These are phyloP conservation scores for Tenthredo notha DNA, from an alignment of 2,888 invertebrate species.

Conservation along the genomic window DNA sequence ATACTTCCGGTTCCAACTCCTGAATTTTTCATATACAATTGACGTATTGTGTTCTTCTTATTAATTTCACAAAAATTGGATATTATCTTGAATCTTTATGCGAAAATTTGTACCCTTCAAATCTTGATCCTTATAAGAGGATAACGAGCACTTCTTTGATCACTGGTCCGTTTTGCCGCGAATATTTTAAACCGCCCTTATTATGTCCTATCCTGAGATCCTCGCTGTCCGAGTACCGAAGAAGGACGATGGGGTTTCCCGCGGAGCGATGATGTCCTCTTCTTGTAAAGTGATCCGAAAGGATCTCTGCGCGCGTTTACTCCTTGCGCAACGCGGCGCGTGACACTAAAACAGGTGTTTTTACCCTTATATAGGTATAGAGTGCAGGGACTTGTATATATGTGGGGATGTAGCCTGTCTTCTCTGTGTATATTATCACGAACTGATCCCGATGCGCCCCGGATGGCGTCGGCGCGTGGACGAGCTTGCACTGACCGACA, in stretches of 20 bases:
- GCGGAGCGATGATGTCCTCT: slow-evolving; percentile 1
- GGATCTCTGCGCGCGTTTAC: slow-evolving; percentile 30
- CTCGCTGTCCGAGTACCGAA: slow-evolving; percentile 24
- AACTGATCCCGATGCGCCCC: slow-evolving; percentile 62
- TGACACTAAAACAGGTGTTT: slow-evolving; percentile 23
- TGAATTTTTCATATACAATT: neutral
- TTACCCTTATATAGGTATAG: neutral
- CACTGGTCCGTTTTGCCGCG: neutral
- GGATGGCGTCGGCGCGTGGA: slow-evolving; percentile 68
- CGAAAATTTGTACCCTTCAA: neutral
- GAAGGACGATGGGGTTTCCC: neutral
- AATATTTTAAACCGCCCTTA: neutral
- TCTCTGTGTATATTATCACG: neutral
- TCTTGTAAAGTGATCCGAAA: neutral
- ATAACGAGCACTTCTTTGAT: neutral
- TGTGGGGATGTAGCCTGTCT: neutral
- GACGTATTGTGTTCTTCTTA: neutral
- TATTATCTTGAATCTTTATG: neutral
- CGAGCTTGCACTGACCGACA: slow-evolving; percentile 55
- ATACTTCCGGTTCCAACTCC: neutral
- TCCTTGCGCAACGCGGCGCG: neutral
- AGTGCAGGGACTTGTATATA: neutral
- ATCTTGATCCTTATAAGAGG: neutral
- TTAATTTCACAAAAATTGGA: neutral
- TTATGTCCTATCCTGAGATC: neutral